Evolutionary conservation across 2,113 vertebrate genomes (phyloP), one percentile per base, ranked within the genome.

Genomic region (Labrus mixtus): DNA sequence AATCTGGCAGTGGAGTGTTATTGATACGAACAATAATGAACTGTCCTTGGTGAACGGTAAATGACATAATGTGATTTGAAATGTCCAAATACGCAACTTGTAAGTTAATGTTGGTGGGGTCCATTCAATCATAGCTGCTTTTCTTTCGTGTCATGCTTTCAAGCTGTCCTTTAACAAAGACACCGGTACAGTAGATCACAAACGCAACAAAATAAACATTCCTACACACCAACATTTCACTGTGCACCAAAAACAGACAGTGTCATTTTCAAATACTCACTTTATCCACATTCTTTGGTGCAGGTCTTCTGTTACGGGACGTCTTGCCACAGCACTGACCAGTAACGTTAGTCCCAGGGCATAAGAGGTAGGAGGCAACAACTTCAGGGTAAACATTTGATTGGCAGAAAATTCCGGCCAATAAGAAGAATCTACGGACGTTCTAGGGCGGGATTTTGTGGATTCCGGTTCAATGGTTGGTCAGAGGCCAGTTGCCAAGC

Each of bases 211-310:
- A 55, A 81, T 56, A 20, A 64, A 50, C 29, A 61, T 53, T n/a
- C 13, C 15, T 12, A 50, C 29, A 64, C 13, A n/a, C n/a, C 36
- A 53, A 62, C 3, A 45, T 60, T 17, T 79, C 48, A 55, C 54
- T 12, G 22, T 11, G 19, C 33, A 12, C 1, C 36, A 5, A 55
- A 59, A 73, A 11, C 17, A 62, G 10, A 60, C 16, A 56, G 51
- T 87, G 91, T 86, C 91, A 93, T 48, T 45, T 1, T 25, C 8
- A 64, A 85, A 87, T 81, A 94, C 93, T 93, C 84, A 95, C 94
- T 90, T 89, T 86, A 87, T 91, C 84, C 81, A 83, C 91, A 93
- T 93, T 90, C 58, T 93, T 84, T 43, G 79, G 61, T 45, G 78
- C 75, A 60, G 62, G 66, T 89, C 83, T 78, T 50, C 68, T 16